Percentiles rank a stretch among this genome's conserved stretches.
phyloP scores from a whole-genome alignment of 2,888 invertebrate species.

The Melinaea menophilus region DNA sequence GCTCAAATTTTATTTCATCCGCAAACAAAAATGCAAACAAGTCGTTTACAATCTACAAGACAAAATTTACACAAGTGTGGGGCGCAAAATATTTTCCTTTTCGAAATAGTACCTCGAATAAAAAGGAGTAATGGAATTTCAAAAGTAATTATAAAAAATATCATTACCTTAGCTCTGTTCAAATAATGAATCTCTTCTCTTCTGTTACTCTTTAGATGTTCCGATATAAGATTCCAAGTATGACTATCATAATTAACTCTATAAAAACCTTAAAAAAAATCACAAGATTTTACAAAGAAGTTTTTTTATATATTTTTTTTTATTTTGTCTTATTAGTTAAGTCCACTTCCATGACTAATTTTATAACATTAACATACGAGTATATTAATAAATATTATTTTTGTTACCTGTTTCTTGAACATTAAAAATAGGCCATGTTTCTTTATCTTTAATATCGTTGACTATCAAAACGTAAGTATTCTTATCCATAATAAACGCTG shows the following conservation, averaged over 20 bases:
- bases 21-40: conserved; percentile 82
- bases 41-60: conserved; percentile 83
- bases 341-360: no score
- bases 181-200: conserved; percentile 77
- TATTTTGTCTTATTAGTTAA: neutral
- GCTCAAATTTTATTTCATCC: conserved; percentile 75
- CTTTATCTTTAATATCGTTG: conserved; percentile 43
- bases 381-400: neutral
- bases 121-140: neutral
- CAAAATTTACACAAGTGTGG: neutral
- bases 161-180: conserved; percentile 52
- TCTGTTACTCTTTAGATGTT: conserved; percentile 59
- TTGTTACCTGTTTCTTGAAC: conserved; percentile 76
- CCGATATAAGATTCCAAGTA: conserved; percentile 72
- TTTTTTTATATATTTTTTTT: neutral
- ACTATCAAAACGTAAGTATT: conserved; percentile 42
- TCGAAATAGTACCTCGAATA: neutral
- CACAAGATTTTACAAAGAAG: neutral
- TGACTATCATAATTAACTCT: conserved; percentile 81
- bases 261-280: conserved; percentile 73
- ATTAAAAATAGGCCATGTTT: conserved; percentile 79
- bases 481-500: conserved; percentile 56
- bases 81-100: neutral
- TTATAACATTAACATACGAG: no score
- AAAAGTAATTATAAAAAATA: conserved; percentile 12